Evolutionary conservation across 2,888 invertebrate species (phyloP), one percentile per base, ranked within the genome.

Genomic region (Drosophila anomalata): DNA sequence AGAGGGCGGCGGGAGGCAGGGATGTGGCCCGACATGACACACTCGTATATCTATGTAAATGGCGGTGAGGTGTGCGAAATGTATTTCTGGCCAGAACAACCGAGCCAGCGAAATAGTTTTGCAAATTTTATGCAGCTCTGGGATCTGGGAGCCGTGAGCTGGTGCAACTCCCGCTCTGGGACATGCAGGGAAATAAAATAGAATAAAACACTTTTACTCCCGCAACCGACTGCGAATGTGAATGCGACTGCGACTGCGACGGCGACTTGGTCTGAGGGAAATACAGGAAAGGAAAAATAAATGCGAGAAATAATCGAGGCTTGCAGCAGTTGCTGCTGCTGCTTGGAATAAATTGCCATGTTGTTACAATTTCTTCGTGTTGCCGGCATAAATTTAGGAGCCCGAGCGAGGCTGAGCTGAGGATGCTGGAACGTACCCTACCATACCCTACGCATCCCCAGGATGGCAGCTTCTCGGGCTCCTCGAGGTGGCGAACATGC

Each of bases 331-430:
- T 42, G 24, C 31, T 39, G 53, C 31, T 58, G 72, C 69, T 73
- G 60, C 84, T 75, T 73, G 82, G 86, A 87, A 82, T 82, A 82
- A 82, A 82, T 82, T 82, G 87, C 86, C 80, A 88, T 83, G 87
- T 83, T 88, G 84, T 84, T 84, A 84, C 84, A 88, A 84, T 84
- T 84, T 84, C 88, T 74, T 88, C 84, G 74, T 86, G 88, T 88
- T 83, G 84, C 72, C 76, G 67, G 84, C 88, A 84, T 84, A 84
- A 84, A 84, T 84, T 84, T 79, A 70, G 74, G 61, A 66, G 57
- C 56, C 54, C 41, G 56, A 65, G 33, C 51, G 51, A 17, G 36
- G 1, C 42, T 26, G 59, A 50, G 62, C 42, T 26, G 59, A 50
- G 62, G 77, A 87, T 81, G 87, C 87, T 80, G 78, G 67, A 33